These are phyloP conservation scores for Perizoma flavofasciatum DNA, from an alignment of 2,888 invertebrate genomes.

Conservation along the genomic window DNA sequence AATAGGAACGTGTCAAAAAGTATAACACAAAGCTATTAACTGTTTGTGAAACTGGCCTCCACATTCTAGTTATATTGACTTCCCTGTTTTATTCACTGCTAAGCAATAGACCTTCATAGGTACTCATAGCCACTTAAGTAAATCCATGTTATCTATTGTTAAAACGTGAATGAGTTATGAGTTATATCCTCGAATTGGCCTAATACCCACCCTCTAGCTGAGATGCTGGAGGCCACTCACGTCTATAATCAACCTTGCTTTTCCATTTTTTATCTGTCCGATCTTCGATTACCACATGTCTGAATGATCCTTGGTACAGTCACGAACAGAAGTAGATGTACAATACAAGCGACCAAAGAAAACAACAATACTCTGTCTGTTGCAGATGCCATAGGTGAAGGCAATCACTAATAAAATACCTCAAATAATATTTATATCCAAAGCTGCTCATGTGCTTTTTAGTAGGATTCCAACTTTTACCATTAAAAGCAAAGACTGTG, in stretches of 20 bases:
- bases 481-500: too few species aligned
- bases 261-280: constrained; percentile 56
- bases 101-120: constrained; percentile 13
- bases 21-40: too few species aligned
- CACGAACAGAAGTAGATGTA: constrained; percentile 14
- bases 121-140: constrained; percentile 21
- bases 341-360: background rate
- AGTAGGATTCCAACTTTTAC: too few species aligned
- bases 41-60: too few species aligned
- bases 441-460: too few species aligned
- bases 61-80: too few species aligned
- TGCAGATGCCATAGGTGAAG: too few species aligned
- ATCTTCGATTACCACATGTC: constrained; percentile 60
- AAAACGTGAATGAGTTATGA: constrained; percentile 26
- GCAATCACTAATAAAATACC: too few species aligned
- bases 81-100: background rate
- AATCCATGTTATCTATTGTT: constrained; percentile 29
- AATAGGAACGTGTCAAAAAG: too few species aligned
- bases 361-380: too few species aligned
- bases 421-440: too few species aligned
- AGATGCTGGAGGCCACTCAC: constrained; percentile 27
- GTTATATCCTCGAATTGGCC: constrained; percentile 29
- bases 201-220: constrained; percentile 27
- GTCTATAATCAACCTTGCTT: constrained; percentile 45
- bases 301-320: constrained; percentile 46